Evolutionary conservation across 1,140 invertebrate genomes (phyloP).

Genomic region (Euura saliciscinereae): DNA sequence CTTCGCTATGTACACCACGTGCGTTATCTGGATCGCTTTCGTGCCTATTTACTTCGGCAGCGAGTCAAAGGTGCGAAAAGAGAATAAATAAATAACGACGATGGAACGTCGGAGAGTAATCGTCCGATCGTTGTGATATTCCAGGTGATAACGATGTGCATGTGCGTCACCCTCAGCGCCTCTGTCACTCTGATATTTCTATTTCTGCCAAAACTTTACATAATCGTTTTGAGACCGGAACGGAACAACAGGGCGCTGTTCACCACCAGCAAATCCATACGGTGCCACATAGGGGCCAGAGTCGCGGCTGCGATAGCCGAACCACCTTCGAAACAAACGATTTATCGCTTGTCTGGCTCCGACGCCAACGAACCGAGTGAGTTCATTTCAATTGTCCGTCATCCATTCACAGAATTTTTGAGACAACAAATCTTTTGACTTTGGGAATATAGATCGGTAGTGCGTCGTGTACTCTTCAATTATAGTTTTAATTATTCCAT

Average conservation of each 20-base stretch:
- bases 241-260: slow-evolving; percentile 80
- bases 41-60: slow-evolving; percentile 84
- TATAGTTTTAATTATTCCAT: too few species aligned
- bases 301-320: slow-evolving; percentile 55
- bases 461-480: too few species aligned
- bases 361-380: slow-evolving; percentile 7
- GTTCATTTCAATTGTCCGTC: background rate
- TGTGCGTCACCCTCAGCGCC: slow-evolving; percentile 76
- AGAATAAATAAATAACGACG: background rate
- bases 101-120: background rate
- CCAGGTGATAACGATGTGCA: slow-evolving; percentile 71
- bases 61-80: slow-evolving; percentile 66
- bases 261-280: slow-evolving; percentile 77
- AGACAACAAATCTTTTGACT: too few species aligned
- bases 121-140: slow-evolving; percentile 20
- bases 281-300: slow-evolving; percentile 76
- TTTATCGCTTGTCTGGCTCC: slow-evolving; percentile 32
- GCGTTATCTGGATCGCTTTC: slow-evolving; percentile 90
- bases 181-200: slow-evolving; percentile 78
- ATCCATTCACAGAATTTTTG: background rate
- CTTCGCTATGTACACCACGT: slow-evolving; percentile 88
- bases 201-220: slow-evolving; percentile 82
- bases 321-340: slow-evolving; percentile 33
- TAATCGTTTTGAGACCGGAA: slow-evolving; percentile 77
- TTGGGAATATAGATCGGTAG: too few species aligned